A percentile compares a stretch with the other conserved stretches of the same genome.
Evolutionary conservation across 2,797 vertebrate genomes (phyloP).

Genomic region (Hemitrygon akajei): DNA sequence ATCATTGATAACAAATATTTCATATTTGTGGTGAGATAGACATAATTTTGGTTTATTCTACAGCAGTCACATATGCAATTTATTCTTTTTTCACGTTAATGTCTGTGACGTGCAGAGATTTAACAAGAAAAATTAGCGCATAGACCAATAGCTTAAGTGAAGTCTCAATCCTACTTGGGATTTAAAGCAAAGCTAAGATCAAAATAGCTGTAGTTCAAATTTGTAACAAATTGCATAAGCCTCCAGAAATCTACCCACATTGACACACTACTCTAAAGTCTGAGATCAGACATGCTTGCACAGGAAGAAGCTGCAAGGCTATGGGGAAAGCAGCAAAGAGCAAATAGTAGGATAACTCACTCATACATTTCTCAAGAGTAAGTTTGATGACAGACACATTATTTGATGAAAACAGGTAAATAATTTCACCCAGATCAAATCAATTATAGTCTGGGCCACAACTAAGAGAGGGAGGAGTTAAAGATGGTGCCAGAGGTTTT

Average conservation of each 20-base stretch:
- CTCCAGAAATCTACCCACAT: background rate
- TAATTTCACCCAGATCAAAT: background rate
- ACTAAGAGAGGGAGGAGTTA: background rate
- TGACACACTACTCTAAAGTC: background rate
- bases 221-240: background rate
- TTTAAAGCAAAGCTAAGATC: background rate
- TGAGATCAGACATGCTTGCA: background rate
- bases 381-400: background rate
- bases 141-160: background rate
- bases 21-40: background rate
- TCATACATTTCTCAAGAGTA: background rate
- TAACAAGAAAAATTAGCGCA: background rate
- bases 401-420: too few species aligned
- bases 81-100: background rate
- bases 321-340: background rate
- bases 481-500: too few species aligned
- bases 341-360: background rate
- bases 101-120: background rate
- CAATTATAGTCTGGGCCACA: background rate
- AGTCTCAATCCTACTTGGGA: background rate
- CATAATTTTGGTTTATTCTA: background rate
- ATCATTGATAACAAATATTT: background rate
- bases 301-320: background rate
- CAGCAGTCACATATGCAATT: background rate
- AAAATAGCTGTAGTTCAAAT: background rate